phyloP scores from a whole-genome alignment of 2,113 vertebrate genomes.

The Lepisosteus osseus region DNA sequence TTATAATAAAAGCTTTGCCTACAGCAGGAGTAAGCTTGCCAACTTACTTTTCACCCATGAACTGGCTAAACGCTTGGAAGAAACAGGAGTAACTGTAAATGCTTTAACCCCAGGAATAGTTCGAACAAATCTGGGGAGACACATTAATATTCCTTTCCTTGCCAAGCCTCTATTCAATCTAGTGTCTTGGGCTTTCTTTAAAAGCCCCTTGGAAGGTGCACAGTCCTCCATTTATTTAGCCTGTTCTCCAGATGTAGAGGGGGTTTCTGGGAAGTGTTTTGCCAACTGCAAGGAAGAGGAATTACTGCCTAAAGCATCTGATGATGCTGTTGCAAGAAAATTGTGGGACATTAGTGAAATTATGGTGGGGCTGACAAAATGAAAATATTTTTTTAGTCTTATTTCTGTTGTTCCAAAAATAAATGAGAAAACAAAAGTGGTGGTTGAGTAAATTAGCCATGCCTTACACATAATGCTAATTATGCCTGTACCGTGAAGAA shows the following conservation, averaged over 20 bases:
- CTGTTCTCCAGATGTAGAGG: slow-evolving; percentile 82
- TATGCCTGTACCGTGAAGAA: too few species aligned
- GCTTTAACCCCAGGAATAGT: slow-evolving; percentile 87
- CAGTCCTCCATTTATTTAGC: slow-evolving; percentile 88
- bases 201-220: slow-evolving; percentile 85
- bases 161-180: slow-evolving; percentile 81
- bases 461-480: too few species aligned
- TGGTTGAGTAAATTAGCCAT: too few species aligned
- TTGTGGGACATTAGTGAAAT: slow-evolving; percentile 89
- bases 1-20: slow-evolving; percentile 86
- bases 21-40: slow-evolving; percentile 91
- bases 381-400: slow-evolving; percentile 25
- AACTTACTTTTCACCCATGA: slow-evolving; percentile 87
- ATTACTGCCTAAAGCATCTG: slow-evolving; percentile 79
- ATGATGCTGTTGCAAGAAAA: slow-evolving; percentile 76
- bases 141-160: slow-evolving; percentile 81
- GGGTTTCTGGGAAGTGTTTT: slow-evolving; percentile 85
- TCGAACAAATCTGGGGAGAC: slow-evolving; percentile 83
- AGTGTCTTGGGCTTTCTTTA: slow-evolving; percentile 82
- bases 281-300: slow-evolving; percentile 86
- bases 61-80: slow-evolving; percentile 74
- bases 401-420: not conserved
- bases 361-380: slow-evolving; percentile 84
- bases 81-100: slow-evolving; percentile 81
- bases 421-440: too few species aligned